Base-by-base conservation (phyloP, 1,140 invertebrate species). In the Hylyphantes graminicola region DNA sequence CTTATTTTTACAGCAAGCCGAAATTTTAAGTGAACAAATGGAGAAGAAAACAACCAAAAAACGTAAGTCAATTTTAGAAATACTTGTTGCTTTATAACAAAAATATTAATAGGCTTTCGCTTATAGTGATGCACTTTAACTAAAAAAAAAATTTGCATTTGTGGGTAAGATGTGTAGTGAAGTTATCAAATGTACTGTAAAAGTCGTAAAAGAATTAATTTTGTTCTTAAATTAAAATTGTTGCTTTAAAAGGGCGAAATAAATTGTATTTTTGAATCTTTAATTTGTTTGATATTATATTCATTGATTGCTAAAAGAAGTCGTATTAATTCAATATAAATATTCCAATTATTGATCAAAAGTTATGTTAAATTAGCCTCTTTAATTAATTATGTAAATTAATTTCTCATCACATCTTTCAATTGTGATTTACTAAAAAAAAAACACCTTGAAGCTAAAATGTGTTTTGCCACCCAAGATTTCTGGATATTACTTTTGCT, bases 31-130 rank as follows among this genome's bases (percentile, higher is more conserved):
- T 57, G 80, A 74, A 67, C 21, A 74, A 2, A 51, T 73, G 51
- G 80, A 83, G 48, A 65, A 75, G 35, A 83, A 75, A 48, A 83
- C 75, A 59, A 74, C 80, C 1, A 83, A 67, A 75, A 83, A 83
- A 67, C 51, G 80, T 83, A 67, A 83, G 80, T 65, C 7, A 17
- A 17, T 19, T 11, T 21, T 65, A 6, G 10, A 19, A 35, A 21
- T 59, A 59, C 12, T 12, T 54, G 5, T 10, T 9, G 0, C 51
- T 63, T 65, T 65, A 35, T 67, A 17, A 21, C 10, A 35, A 35
- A 35, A n/a, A 57, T 17, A 8, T 10, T 65, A 17, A 21, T 19
- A 65, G 5, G 13, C 15, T 50, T 70, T 59, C 7, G 11, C n/a
- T 12, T 7, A 13, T 12, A 15, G 10, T 63, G 13, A 17, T 15